Base-by-base conservation (phyloP, 2,888 invertebrate species). In the Amiota mariae region DNA sequence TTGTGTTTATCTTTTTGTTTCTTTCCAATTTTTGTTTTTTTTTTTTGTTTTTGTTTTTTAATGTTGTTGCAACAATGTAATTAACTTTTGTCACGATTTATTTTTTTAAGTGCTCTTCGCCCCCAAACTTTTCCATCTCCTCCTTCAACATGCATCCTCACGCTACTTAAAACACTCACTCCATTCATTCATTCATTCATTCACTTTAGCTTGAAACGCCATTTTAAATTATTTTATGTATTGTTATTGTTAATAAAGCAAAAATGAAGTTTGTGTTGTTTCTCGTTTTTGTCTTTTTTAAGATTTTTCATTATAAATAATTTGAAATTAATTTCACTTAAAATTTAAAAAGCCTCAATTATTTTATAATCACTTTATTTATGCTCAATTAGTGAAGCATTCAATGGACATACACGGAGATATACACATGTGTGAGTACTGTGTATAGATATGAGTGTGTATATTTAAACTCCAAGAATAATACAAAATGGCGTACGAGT, bases 41-140 rank as follows among this genome's bases (percentile, higher is more conserved):
- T 36, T 36, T 36, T 36, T 36, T 36, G n/a, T n/a, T n/a, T n/a
- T n/a, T n/a, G n/a, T 36, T 36, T 36, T 36, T 36, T 36, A 36
- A 74, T 66, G 49, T 18, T 66, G 81, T 80, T 81, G 82, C 85
- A 83, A 71, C 61, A 76, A 80, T 86, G 84, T 87, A 87, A 87
- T 87, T 87, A 87, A 87, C 84, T 86, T 86, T 86, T 87, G 88
- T 88, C 87, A 87, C 87, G 88, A 54, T 68, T 68, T 63, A 78
- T 78, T 72, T 76, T 73, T 71, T 18, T 61, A 20, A 20, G 11
- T 59, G 4, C 18, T 18, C 18, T 57, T 15, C 57, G 11, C 15
- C 4, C 18, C 1, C 15, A 2, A 2, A 12, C 12, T 59, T 4
- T 1, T 15, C 10, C 11, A 11, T 8, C 18, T 54, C n/a, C n/a